Base-by-base conservation (phyloP, 2,888 invertebrate species). In the Leptopilina syphax region DNA sequence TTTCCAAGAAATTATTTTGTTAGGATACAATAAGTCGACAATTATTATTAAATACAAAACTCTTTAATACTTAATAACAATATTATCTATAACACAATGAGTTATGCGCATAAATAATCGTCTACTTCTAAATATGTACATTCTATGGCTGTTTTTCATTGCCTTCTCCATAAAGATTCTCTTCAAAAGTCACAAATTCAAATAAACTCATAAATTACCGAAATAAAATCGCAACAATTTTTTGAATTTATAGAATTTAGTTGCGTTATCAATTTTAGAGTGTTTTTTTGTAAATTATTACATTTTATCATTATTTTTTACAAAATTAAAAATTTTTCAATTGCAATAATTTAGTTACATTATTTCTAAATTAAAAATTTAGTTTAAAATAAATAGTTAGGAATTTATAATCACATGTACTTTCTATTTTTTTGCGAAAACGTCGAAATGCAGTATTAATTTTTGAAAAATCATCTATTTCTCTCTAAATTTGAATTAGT, bases 51-150 rank as follows among this genome's bases (percentile, higher is more conserved):
- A 57, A 57, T 73, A 73, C 27, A 73, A 57, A 67, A 73, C n/a
- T 73, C 57, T 73, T 73, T 73, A 73, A 57, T 73, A 57, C 54
- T 57, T 54, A 73, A 34, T 50, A 54, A 67, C 47, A 67, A 67
- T 50, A 70, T 70, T 27, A 70, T 18, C 70, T 70, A 70, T 54
- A 70, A 73, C 73, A 73, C 73, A 73, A 73, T 27, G 12, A 73
- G 34, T 57, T 73, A 50, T 50, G 73, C 34, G 73, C 27, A 73
- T 73, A 73, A 73, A 73, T 73, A 73, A 68, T 54, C 34, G 57
- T 73, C 73, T 73, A 73, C 50, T 24, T 50, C 47, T 73, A 63
- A 63, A 54, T 73, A 73, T 73, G 34, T 73, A 73, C 73, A 73
- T 34, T 73, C 27, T 57, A 73, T 73, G 54, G 54, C 73, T 57